These are phyloP conservation scores for Lagopus leucura DNA, from an alignment of 2,113 vertebrate genomes.

Conservation along the genomic window DNA sequence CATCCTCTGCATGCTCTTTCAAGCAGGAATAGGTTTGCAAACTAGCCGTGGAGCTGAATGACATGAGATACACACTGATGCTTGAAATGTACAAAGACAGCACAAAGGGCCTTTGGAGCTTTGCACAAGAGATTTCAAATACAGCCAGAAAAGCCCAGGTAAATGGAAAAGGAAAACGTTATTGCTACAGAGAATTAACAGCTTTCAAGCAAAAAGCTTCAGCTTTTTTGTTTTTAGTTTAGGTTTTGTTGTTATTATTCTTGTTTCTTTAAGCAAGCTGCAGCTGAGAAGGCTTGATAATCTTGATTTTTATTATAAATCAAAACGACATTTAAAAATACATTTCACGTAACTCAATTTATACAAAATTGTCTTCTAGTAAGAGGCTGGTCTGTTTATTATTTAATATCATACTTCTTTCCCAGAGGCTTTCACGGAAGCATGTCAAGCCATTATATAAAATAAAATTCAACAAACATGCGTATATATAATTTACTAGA, in stretches of 20 bases:
- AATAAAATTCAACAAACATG: slow-evolving; percentile 8
- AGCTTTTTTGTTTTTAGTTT: not conserved
- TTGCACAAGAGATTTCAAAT: not conserved
- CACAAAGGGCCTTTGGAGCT: not conserved
- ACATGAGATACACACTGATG: not conserved
- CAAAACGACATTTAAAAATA: slow-evolving; percentile 26
- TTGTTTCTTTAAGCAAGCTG: not conserved
- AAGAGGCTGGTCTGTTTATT: slow-evolving; percentile 34
- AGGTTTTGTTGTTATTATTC: not conserved
- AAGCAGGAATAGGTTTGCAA: not conserved
- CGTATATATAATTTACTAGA: slow-evolving; percentile 29
- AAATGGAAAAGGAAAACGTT: not conserved
- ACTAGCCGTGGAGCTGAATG: not conserved
- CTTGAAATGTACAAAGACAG: not conserved
- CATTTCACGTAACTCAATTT: slow-evolving; percentile 39
- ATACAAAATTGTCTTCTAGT: slow-evolving; percentile 20
- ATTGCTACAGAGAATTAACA: not conserved
- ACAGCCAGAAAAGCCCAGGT: not conserved
- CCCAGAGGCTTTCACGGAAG: slow-evolving; percentile 45
- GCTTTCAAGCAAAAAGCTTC: not conserved
- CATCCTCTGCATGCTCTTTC: not conserved
- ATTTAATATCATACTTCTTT: slow-evolving; percentile 35
- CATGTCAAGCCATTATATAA: slow-evolving; percentile 26
- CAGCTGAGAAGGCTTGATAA: not conserved
- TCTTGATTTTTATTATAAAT: slow-evolving; percentile 36